phyloP scores from a whole-genome alignment of 2,888 invertebrate genomes.

The Mechanitis messenoides region DNA sequence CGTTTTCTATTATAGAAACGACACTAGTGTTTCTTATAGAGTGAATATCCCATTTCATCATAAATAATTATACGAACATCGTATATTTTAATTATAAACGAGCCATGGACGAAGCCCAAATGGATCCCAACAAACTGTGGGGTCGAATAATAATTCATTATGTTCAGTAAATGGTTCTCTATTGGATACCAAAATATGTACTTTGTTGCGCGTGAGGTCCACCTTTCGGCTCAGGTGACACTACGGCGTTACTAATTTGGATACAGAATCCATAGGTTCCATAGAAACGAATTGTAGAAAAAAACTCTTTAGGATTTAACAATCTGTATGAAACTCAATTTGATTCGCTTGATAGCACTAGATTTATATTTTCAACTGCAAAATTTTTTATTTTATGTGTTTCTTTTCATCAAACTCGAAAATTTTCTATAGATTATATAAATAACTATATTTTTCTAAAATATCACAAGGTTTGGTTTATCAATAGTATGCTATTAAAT shows the following conservation, averaged over 20 bases:
- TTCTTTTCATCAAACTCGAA: not conserved
- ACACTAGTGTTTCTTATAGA: not conserved
- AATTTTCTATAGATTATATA: too few relatives aligned
- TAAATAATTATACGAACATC: conserved; percentile 60
- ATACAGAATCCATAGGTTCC: conserved; percentile 28
- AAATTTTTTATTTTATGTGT: not conserved
- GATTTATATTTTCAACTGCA: not conserved
- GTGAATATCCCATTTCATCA: conserved; percentile 33
- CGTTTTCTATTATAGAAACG: too few relatives aligned
- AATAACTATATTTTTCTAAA: too few relatives aligned
- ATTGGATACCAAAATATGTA: conserved; percentile 63
- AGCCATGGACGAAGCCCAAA: conserved; percentile 22
- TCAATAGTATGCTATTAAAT: too few relatives aligned
- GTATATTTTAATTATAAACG: conserved; percentile 55
- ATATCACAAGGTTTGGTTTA: too few relatives aligned
- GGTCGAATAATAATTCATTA: conserved; percentile 68
- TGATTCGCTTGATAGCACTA: conserved; percentile 41
- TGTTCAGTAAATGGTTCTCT: conserved; percentile 56
- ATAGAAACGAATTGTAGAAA: conserved; percentile 43
- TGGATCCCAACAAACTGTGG: conserved; percentile 42
- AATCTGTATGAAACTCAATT: conserved; percentile 52
- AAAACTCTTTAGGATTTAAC: conserved; percentile 43
- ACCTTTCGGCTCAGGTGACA: conserved; percentile 69
- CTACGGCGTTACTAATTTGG: conserved; percentile 67
- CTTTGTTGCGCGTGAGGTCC: conserved; percentile 66